These are phyloP conservation scores for Medauroidea extradentata DNA, from an alignment of 1,140 invertebrate species.

Conservation along the genomic window DNA sequence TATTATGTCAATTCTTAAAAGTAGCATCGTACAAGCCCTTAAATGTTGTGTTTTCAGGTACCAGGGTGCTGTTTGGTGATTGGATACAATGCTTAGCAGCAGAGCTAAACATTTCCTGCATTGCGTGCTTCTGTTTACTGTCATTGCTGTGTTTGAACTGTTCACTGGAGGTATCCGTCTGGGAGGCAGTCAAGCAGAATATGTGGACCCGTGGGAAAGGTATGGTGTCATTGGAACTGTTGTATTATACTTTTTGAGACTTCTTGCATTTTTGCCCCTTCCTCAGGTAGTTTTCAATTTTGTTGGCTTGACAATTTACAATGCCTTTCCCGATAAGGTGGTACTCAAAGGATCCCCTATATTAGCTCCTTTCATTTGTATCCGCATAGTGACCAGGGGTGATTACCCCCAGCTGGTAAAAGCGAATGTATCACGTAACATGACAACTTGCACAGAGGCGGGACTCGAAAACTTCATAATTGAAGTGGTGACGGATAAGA, in stretches of 20 bases:
- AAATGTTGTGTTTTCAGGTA: no score
- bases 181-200: slow-evolving; percentile 49
- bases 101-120: slow-evolving; percentile 70
- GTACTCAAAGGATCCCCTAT: slow-evolving; percentile 83
- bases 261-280: slow-evolving; percentile 80
- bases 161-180: slow-evolving; percentile 72
- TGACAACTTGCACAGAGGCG: slow-evolving; percentile 82
- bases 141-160: slow-evolving; percentile 74
- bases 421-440: slow-evolving; percentile 83
- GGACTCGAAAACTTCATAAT: slow-evolving; percentile 95
- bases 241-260: slow-evolving; percentile 72
- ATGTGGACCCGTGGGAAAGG: slow-evolving; percentile 71
- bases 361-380: slow-evolving; percentile 91
- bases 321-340: slow-evolving; percentile 93
- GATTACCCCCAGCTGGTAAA: slow-evolving; percentile 91
- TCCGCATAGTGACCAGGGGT: slow-evolving; percentile 91
- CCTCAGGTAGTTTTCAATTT: slow-evolving; percentile 92
- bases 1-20: no score
- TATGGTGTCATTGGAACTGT: slow-evolving; percentile 64
- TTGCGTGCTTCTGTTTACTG: slow-evolving; percentile 65
- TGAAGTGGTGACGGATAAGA: slow-evolving; percentile 95
- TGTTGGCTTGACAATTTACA: slow-evolving; percentile 84
- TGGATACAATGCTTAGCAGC: slow-evolving; percentile 52
- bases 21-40: no score
- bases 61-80: no score